Evolutionary conservation across 23 tunicate species (phyloP).

Genomic region (Halocynthia roretzi): DNA sequence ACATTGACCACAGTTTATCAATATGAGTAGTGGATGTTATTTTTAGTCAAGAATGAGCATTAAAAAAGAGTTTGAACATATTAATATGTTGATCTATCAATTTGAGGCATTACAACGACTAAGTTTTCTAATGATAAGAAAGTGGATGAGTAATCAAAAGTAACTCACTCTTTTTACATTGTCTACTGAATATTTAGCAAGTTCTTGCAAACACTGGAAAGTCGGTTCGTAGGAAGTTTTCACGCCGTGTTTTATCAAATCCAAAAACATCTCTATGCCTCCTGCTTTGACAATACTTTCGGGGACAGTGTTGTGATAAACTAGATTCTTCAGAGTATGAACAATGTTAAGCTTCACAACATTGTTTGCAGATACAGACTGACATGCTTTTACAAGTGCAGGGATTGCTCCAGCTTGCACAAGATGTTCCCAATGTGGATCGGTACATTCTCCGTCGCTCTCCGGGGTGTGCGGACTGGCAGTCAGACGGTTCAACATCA

Average conservation of each 20-base stretch:
- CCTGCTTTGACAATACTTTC: slow-evolving; percentile 50
- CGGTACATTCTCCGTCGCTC: slow-evolving; percentile 33
- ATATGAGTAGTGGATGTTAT: no score
- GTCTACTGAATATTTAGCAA: slow-evolving; percentile 20
- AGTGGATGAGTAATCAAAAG: no score
- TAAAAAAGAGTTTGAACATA: no score
- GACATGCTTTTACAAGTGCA: slow-evolving; percentile 48
- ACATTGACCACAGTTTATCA: no score
- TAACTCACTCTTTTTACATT: slow-evolving; percentile 13
- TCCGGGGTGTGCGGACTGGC: slow-evolving; percentile 10
- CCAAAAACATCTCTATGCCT: slow-evolving; percentile 37
- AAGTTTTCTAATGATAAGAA: no score
- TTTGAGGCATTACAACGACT: no score
- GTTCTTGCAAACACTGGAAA: slow-evolving; percentile 36
- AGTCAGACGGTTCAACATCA: slow-evolving; percentile 43
- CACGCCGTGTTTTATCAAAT: slow-evolving; percentile 22
- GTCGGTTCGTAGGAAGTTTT: slow-evolving; percentile 34
- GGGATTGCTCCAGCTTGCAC: slow-evolving; percentile 51
- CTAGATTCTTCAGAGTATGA: slow-evolving; percentile 44
- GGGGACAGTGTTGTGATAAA: slow-evolving; percentile 23
- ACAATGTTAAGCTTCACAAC: slow-evolving; percentile 28
- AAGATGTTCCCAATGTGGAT: slow-evolving; percentile 78
- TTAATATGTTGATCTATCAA: no score
- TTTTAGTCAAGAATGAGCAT: no score
- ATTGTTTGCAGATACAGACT: slow-evolving; percentile 44